Conservation (phyloP, 1,140 invertebrate genomes). For the Drosophila kikkawai region DNA sequence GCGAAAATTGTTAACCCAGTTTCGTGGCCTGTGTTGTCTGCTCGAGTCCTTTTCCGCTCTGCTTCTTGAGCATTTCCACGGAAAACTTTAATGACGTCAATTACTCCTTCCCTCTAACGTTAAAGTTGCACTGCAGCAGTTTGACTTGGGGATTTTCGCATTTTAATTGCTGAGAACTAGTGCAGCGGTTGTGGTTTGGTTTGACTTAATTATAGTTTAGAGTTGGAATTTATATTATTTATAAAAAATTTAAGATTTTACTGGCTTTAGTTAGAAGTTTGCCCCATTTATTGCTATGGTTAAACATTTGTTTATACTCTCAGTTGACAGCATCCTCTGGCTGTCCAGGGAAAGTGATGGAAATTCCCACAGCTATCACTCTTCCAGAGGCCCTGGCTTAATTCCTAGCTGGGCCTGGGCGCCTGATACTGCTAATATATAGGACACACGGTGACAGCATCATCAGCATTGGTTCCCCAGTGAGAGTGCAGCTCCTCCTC, state of each 20-base stretch:
- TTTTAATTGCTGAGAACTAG: conserved; percentile 38
- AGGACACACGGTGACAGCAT: conserved; percentile 20
- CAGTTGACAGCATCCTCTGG: conserved; percentile 10
- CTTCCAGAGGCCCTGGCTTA: conserved; percentile 1
- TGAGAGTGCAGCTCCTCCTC: neutral
- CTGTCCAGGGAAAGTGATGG: conserved; percentile 28
- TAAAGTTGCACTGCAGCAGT: conserved; percentile 24
- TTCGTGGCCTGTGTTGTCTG: conserved; percentile 35
- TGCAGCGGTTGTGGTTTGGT: conserved; percentile 25
- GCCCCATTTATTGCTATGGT: neutral
- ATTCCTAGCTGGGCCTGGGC: neutral
- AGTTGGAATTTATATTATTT: neutral
- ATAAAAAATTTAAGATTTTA: neutral
- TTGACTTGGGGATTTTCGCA: neutral
- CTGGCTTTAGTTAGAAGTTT: neutral
- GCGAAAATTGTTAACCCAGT: conserved; percentile 46
- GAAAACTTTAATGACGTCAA: conserved; percentile 48
- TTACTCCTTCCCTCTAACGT: conserved; percentile 15
- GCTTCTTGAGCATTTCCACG: conserved; percentile 33
- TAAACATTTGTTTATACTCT: conserved; percentile 6
- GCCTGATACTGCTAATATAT: conserved; percentile 12
- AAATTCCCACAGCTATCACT: conserved; percentile 27
- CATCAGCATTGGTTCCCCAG: conserved; percentile 19
- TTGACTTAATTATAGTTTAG: neutral
- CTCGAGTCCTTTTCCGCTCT: conserved; percentile 23